Evolutionary conservation across 2,888 invertebrate species (phyloP).

Genomic region (Andrena praecox): DNA sequence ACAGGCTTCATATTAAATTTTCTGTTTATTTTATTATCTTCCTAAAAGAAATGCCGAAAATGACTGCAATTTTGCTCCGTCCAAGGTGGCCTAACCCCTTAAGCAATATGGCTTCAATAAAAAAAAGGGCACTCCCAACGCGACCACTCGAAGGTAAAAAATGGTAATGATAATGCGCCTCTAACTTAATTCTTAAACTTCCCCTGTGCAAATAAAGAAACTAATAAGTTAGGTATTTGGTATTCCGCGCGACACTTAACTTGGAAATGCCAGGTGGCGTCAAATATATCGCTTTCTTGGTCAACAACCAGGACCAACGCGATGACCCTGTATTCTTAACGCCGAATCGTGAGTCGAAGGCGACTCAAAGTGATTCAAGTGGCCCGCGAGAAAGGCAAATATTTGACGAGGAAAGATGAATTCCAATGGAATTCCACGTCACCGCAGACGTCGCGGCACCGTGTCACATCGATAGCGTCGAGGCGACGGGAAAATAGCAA

Average conservation of each 20-base stretch:
- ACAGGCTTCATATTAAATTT: too few relatives aligned
- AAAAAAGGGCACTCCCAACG: too few relatives aligned
- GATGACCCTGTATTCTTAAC: conserved; percentile 53
- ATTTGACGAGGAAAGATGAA: conserved; percentile 71
- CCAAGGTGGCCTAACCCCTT: too few relatives aligned
- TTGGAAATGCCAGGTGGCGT: conserved; percentile 14
- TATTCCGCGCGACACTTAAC: neutral
- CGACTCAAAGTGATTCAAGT: conserved; percentile 67
- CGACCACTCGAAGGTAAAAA: too few relatives aligned
- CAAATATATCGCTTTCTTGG: conserved; percentile 57
- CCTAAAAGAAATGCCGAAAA: too few relatives aligned
- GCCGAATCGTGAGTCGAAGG: conserved; percentile 48
- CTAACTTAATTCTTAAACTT: neutral
- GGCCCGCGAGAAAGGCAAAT: conserved; percentile 68
- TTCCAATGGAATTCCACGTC: conserved; percentile 68
- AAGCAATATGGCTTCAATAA: too few relatives aligned
- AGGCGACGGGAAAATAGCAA: conserved; percentile 15
- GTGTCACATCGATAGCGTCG: conserved; percentile 23
- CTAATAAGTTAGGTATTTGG: neutral
- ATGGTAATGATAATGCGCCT: too few relatives aligned
- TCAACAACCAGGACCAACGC: conserved; percentile 42
- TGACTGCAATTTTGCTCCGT: too few relatives aligned
- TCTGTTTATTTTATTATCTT: too few relatives aligned
- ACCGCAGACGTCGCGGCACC: conserved; percentile 58
- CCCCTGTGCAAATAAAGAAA: neutral